These are phyloP conservation scores for Eolophus roseicapilla DNA, from an alignment of 2,113 vertebrate genomes.

Conservation along the genomic window DNA sequence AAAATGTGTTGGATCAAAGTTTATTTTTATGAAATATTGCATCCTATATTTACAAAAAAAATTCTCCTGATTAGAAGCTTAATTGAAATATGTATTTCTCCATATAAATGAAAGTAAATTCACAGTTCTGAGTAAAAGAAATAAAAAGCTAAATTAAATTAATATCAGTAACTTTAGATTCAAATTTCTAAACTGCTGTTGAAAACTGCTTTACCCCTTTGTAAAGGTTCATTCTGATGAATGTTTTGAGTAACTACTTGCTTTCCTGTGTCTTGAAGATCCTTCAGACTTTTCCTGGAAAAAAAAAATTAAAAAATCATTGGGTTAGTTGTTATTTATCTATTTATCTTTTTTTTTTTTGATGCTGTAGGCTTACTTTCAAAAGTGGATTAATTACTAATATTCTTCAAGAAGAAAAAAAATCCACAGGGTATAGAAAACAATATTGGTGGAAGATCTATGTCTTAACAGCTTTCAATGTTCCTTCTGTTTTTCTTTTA, in stretches of 20 bases:
- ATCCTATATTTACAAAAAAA: not conserved
- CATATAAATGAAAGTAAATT: not conserved
- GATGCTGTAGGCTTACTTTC: not conserved
- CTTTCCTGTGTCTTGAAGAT: not conserved
- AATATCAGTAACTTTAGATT: not conserved
- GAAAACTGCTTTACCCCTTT: not conserved
- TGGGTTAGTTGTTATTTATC: not conserved
- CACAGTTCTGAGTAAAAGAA: not conserved
- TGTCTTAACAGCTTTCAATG: not conserved
- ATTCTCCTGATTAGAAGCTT: not conserved
- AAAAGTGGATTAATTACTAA: not conserved
- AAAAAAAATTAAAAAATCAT: not conserved
- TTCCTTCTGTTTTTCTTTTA: not conserved
- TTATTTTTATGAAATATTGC: not conserved
- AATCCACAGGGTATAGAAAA: not conserved
- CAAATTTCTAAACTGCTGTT: not conserved
- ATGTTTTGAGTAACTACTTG: not conserved
- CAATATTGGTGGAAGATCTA: not conserved
- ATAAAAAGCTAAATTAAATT: not conserved
- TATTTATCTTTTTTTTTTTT: not conserved
- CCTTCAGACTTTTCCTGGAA: not conserved
- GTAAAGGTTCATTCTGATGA: not conserved
- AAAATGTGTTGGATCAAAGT: not conserved
- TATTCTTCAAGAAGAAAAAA: not conserved
- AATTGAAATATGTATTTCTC: not conserved